These are phyloP conservation scores for Melanostoma mellinum DNA, from an alignment of 2,888 invertebrate species.

Conservation along the genomic window DNA sequence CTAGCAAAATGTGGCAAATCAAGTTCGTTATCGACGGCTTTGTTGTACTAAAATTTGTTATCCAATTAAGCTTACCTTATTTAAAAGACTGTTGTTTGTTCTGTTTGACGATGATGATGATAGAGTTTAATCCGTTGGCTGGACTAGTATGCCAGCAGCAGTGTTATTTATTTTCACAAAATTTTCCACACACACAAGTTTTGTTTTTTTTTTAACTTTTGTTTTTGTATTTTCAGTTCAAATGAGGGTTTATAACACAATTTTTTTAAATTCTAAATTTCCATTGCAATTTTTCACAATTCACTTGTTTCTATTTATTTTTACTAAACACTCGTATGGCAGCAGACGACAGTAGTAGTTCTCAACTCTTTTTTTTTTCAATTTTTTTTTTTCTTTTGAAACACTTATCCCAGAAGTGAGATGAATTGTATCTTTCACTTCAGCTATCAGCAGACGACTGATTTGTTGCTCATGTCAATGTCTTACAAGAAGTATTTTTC, in stretches of 20 bases:
- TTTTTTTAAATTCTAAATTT: constrained; percentile 10
- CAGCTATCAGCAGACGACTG: constrained; percentile 80
- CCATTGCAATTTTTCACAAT: not conserved
- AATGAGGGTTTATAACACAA: constrained; percentile 11
- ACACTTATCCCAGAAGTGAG: constrained; percentile 54
- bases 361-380: constrained; percentile 54
- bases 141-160: constrained; percentile 4
- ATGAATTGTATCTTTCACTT: constrained; percentile 78
- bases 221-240: constrained; percentile 38
- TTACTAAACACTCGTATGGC: constrained; percentile 56
- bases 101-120: constrained; percentile 33
- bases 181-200: constrained; percentile 1
- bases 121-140: constrained; percentile 60
- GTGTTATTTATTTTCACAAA: constrained; percentile 18
- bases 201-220: constrained; percentile 9
- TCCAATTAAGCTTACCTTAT: constrained; percentile 59
- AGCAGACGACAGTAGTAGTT: constrained; percentile 25
- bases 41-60: constrained; percentile 12
- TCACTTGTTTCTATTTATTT: constrained; percentile 12
- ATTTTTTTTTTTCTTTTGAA: constrained; percentile 10
- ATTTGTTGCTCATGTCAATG: constrained; percentile 78
- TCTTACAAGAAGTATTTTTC: constrained; percentile 79
- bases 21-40: constrained; percentile 44
- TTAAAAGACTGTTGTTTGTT: constrained; percentile 25
- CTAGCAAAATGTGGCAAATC: constrained; percentile 42